Percentiles rank a stretch among this genome's conserved stretches.
phyloP scores from a whole-genome alignment of 2,797 vertebrate genomes.

The Huso huso region DNA sequence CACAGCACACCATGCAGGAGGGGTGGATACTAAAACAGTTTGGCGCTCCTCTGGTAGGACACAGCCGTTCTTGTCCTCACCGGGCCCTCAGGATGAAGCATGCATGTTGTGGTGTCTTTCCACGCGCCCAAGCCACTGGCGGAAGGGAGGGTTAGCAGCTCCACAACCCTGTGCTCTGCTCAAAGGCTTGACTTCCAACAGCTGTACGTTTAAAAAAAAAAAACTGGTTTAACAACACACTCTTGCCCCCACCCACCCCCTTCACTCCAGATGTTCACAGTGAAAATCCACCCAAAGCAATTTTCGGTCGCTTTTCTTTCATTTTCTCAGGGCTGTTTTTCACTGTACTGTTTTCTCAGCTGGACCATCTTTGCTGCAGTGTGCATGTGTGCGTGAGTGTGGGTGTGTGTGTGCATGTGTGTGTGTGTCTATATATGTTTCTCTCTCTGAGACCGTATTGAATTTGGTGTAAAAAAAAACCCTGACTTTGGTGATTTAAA shows the following conservation, averaged over 20 bases:
- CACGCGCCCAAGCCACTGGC: neutral
- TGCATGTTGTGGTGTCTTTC: constrained; percentile 7
- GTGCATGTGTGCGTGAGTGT: constrained; percentile 22
- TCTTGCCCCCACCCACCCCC: neutral
- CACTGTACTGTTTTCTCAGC: constrained; percentile 76
- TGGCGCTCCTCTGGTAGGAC: too few species aligned
- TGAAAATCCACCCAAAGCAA: constrained; percentile 65
- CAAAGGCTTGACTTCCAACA: constrained; percentile 16
- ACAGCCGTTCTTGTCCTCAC: neutral
- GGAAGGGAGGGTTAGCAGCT: neutral
- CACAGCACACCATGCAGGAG: too few species aligned
- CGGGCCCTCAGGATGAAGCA: neutral
- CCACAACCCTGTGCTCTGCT: neutral
- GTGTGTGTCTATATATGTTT: constrained; percentile 22
- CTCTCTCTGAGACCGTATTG: neutral
- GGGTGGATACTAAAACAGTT: too few species aligned
- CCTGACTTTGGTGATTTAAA: neutral
- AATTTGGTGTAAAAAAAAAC: neutral
- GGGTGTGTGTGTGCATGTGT: constrained; percentile 22
- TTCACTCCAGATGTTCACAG: constrained; percentile 58
- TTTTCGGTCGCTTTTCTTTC: constrained; percentile 72
- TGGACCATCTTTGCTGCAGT: constrained; percentile 73
- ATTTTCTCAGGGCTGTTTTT: constrained; percentile 73
- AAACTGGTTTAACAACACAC: constrained; percentile 4
- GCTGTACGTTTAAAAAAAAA: constrained; percentile 5